phyloP scores from a whole-genome alignment of 2,113 vertebrate species.

The Notiomystis cincta region DNA sequence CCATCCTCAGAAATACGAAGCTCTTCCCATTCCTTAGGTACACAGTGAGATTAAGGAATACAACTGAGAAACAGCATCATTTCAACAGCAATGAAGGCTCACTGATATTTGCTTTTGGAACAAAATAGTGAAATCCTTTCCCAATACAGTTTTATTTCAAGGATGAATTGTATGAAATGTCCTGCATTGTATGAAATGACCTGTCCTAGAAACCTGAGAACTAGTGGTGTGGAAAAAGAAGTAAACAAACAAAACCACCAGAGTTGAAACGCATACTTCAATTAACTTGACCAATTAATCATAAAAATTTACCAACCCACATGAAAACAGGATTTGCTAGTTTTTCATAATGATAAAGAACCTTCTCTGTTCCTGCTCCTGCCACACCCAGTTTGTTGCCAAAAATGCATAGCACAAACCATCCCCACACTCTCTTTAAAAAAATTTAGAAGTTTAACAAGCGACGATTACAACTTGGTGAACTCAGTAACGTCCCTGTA shows the following conservation, averaged over 20 bases:
- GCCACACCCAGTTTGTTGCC: neutral
- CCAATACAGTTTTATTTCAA: neutral
- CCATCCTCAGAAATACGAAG: neutral
- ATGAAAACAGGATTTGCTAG: neutral
- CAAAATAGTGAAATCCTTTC: neutral
- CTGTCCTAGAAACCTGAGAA: neutral
- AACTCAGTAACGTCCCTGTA: neutral
- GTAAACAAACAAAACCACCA: neutral
- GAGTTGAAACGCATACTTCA: neutral
- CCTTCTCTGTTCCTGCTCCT: neutral
- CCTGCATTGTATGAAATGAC: neutral
- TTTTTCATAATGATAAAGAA: neutral
- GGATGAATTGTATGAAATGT: neutral
- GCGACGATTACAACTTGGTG: neutral
- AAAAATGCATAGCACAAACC: neutral
- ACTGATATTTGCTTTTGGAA: rapidly evolving
- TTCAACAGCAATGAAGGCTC: neutral
- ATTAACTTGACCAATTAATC: neutral
- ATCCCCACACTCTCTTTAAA: rapidly evolving
- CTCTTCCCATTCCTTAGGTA: neutral
- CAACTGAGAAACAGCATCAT: neutral
- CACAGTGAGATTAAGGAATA: neutral
- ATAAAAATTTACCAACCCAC: neutral
- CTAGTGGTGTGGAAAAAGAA: neutral
- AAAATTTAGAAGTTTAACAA: neutral